Conservation (phyloP, 1,140 invertebrate species). For the Galleria mellonella region DNA sequence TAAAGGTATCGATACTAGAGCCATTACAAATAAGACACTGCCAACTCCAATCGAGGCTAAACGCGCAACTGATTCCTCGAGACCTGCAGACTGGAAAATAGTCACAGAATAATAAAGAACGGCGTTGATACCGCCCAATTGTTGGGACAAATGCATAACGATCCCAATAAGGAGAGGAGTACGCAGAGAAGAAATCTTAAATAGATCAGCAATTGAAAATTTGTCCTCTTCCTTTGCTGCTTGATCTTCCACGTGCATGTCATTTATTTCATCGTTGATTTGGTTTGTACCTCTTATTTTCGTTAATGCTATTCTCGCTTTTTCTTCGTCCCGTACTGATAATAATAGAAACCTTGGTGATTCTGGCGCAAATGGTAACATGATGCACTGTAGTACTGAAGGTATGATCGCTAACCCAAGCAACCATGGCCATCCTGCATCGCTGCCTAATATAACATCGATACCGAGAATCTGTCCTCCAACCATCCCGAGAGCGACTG, state of each 20-base stretch:
- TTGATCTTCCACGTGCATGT: slow-evolving; percentile 90
- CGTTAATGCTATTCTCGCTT: slow-evolving; percentile 78
- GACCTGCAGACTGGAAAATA: slow-evolving; percentile 87
- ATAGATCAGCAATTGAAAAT: slow-evolving; percentile 87
- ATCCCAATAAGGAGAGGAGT: slow-evolving; percentile 91
- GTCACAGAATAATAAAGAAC: slow-evolving; percentile 95
- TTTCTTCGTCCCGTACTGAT: slow-evolving; percentile 88
- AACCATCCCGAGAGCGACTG: slow-evolving; percentile 89
- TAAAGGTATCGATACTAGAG: slow-evolving; percentile 92
- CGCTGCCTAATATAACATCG: slow-evolving; percentile 87
- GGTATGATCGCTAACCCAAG: slow-evolving; percentile 88
- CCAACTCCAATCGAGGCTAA: slow-evolving; percentile 96
- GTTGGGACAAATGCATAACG: slow-evolving; percentile 96
- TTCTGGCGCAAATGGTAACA: slow-evolving; percentile 92
- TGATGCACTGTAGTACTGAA: slow-evolving; percentile 85
- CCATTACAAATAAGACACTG: slow-evolving; percentile 94
- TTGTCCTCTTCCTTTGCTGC: slow-evolving; percentile 88
- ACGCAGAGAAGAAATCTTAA: slow-evolving; percentile 84
- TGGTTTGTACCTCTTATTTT: slow-evolving; percentile 62
- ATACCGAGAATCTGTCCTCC: slow-evolving; percentile 91
- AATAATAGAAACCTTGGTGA: slow-evolving; percentile 87
- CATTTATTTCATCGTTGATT: slow-evolving; percentile 91
- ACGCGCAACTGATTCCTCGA: slow-evolving; percentile 83
- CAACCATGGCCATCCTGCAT: slow-evolving; percentile 89
- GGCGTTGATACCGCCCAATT: slow-evolving; percentile 95